Evolutionary conservation across 2,113 vertebrate genomes (phyloP).

Genomic region (Sapajus apella): DNA sequence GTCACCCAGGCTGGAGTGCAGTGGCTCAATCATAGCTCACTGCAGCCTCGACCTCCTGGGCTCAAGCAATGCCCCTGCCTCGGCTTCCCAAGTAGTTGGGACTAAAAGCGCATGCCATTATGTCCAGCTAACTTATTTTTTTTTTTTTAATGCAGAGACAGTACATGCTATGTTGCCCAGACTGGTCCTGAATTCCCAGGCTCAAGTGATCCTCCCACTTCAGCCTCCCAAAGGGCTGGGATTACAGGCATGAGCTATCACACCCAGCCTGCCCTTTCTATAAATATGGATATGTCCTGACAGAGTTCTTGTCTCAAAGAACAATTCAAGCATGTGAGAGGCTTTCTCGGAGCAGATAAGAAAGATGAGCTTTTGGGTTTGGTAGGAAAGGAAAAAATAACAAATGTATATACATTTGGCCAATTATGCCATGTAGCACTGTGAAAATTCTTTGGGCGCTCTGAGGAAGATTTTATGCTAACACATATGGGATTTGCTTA

Average conservation of each 20-base stretch:
- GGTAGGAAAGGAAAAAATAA: background rate
- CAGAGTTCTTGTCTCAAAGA: background rate
- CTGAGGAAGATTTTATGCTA: background rate
- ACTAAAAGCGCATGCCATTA: background rate
- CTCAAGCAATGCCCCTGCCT: background rate
- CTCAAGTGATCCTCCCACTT: background rate
- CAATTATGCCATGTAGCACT: background rate
- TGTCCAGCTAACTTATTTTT: background rate
- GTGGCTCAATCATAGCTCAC: background rate
- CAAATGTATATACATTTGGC: background rate
- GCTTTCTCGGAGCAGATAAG: slow-evolving; percentile 15
- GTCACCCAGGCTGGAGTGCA: background rate
- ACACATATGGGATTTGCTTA: background rate
- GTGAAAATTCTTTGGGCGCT: background rate
- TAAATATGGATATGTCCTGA: background rate
- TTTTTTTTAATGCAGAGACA: background rate
- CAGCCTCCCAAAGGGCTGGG: background rate
- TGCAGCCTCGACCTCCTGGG: background rate
- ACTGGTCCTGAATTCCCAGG: background rate
- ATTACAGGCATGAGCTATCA: background rate
- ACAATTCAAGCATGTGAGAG: background rate
- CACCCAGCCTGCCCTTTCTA: background rate
- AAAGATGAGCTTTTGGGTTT: background rate
- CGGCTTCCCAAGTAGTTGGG: background rate
- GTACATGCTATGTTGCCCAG: background rate